Base-by-base conservation (phyloP, 2,888 invertebrate genomes). In the Disparrhopalites patrizii region DNA sequence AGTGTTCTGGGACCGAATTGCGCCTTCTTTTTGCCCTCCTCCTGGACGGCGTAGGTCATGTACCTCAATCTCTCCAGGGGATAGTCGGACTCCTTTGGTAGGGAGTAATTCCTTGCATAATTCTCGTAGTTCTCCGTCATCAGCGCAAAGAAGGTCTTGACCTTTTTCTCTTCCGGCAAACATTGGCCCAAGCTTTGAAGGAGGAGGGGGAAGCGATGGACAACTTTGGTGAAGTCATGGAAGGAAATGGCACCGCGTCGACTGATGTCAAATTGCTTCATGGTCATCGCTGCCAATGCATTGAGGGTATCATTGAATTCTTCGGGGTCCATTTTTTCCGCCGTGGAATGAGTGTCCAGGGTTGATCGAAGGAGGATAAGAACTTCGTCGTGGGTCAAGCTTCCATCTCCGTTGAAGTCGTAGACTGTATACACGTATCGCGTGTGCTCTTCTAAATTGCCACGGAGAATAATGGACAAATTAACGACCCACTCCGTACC, bases 131-230 rank as follows among this genome's bases (percentile, higher is more conserved):
- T 30, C n/a, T 27, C 28, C 2, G 28, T 1, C 13, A 23, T 23
- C 28, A 23, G 27, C 15, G 52, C 52, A 8, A 25, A 27, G 15
- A 52, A 52, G 2, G 52, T n/a, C 5, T 23, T 27, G 28, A 52
- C 15, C 2, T 15, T n/a, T 15, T 25, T 30, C 7, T 27, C 23
- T n/a, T 27, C 7, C 2, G 92, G 91, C 30, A 93, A 79, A 77
- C 91, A 91, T 75, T 89, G 88, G 0, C 92, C 93, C 76, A 92
- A 89, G 0, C 89, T 89, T 81, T 93, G 91, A 23, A 92, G 79
- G 1, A 92, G 81, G 15, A 93, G 78, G 0, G 88, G 87, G 70
- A 93, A 91, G 1, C 84, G 83, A 13, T 82, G 81, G 0, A 91
- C 86, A 0, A 90, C 86, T 61, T 80, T 77, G 71, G 82, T 81